A percentile compares a stretch with the other conserved stretches of the same genome.
Evolutionary conservation across 1,140 invertebrate genomes (phyloP).

Genomic region (Anadara kagoshimensis): DNA sequence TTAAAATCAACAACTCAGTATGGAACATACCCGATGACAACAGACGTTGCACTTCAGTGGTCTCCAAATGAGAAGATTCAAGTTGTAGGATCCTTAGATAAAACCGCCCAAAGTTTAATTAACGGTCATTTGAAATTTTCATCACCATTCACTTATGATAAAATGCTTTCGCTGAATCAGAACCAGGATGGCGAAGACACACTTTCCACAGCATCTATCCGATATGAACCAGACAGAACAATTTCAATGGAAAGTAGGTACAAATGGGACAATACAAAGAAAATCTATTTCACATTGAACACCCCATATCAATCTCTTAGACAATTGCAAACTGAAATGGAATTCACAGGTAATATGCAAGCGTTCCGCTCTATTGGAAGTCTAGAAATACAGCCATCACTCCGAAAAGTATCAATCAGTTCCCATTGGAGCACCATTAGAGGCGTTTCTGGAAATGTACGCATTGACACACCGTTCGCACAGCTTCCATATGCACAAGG

Average conservation of each 20-base stretch:
- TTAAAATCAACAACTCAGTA: conserved; percentile 12
- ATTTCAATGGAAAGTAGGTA: conserved; percentile 29
- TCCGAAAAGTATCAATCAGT: conserved; percentile 30
- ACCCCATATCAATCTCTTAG: conserved; percentile 34
- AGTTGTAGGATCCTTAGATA: conserved; percentile 6
- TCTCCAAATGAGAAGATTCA: not conserved
- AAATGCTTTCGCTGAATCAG: conserved; percentile 1
- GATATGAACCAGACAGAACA: conserved; percentile 10
- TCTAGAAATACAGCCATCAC: conserved; percentile 33
- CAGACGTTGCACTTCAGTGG: not conserved
- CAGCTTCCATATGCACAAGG: conserved; percentile 30
- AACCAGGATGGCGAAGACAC: conserved; percentile 6
- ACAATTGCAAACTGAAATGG: conserved; percentile 32
- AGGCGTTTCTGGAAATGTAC: conserved; percentile 42
- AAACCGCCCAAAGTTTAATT: not conserved
- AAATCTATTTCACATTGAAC: conserved; percentile 27
- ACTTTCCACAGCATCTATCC: conserved; percentile 8
- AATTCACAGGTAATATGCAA: conserved; percentile 16
- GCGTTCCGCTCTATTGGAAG: conserved; percentile 39
- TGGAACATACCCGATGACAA: conserved; percentile 16
- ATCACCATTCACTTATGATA: not conserved
- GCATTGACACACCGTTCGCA: conserved; percentile 46
- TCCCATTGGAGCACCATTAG: conserved; percentile 28
- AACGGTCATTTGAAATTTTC: conserved; percentile 10
- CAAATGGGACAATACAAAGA: conserved; percentile 27